Base-by-base conservation (phyloP, 2,888 invertebrate genomes). In the Euspilapteryx auroguttella region DNA sequence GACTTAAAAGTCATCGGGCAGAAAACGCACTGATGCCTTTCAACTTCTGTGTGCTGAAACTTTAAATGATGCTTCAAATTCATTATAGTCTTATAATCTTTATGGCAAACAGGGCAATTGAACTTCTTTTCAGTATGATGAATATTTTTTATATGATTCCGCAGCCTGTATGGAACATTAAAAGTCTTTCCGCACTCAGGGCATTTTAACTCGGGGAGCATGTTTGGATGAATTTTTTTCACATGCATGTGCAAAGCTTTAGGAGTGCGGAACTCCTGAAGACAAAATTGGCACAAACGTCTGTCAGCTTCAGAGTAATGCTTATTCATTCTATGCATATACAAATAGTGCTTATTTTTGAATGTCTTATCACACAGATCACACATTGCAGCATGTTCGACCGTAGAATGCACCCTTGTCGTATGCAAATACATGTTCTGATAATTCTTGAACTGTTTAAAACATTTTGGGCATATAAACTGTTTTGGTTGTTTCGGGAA, bases 281-380 rank as follows among this genome's bases (percentile, higher is more conserved):
- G 41, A 21, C 73, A 75, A 31, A 63, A 65, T 25, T 75, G 68
- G 22, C 73, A 75, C 34, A 52, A 66, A 25, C 69, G 65, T 17
- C 69, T 68, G 37, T 71, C 69, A 0, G 53, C 38, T 10, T 73
- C 71, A 0, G 73, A 71, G n/a, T 73, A 73, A 31, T 75, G 73
- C 6, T 71, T 71, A 21, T 75, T 75, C 73, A 73, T 75, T 2
- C 69, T 34, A 33, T 75, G 73, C 73, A 75, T 75, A 40, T 75
- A 75, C 1, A 75, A 17, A 30, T 75, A 75, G 34, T 75, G 73
- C 33, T 75, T 75, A 21, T 75, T 73, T 27, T 75, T 75, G 33
- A 73, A 75, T 0, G 64, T 58, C 28, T 71, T 73, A 32, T 71
- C 69, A 13, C 75, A 75, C 0, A 63, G 54, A 21, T 69, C 49